These are phyloP conservation scores for Chroicocephalus ridibundus DNA, from an alignment of 2,113 vertebrate species.

Conservation along the genomic window DNA sequence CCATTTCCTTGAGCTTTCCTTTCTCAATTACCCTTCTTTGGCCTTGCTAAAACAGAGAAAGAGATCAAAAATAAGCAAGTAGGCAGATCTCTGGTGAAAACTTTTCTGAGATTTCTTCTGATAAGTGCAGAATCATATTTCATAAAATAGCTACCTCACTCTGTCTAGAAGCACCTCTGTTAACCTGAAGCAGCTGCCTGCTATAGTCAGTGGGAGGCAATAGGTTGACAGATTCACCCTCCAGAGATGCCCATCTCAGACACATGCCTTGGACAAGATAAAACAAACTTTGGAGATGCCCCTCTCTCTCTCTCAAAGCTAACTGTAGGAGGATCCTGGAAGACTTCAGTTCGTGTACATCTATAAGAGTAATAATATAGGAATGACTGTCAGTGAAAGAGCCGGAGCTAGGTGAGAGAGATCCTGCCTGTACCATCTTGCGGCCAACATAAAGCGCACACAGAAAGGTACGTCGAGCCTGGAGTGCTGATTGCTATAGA, in stretches of 20 bases:
- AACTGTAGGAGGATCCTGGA: neutral
- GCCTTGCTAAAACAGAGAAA: neutral
- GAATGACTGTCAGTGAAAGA: neutral
- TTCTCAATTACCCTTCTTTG: neutral
- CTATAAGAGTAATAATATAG: neutral
- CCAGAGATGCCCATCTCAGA: neutral
- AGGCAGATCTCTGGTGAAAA: neutral
- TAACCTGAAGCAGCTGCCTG: neutral
- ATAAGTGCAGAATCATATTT: neutral
- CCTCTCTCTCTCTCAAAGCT: neutral
- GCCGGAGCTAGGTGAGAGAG: neutral
- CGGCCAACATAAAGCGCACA: neutral
- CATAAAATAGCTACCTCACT: neutral
- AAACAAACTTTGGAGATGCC: neutral
- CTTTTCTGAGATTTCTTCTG: neutral
- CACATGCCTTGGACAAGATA: neutral
- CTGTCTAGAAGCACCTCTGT: neutral
- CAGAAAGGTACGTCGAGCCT: neutral
- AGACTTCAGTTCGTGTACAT: neutral
- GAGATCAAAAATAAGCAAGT: neutral
- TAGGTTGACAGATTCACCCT: neutral
- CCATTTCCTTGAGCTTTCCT: neutral
- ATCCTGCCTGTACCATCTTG: neutral
- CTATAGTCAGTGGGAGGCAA: neutral
- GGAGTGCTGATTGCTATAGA: neutral